Evolutionary conservation across 2,113 vertebrate species (phyloP).

Genomic region (Antennarius striatus): DNA sequence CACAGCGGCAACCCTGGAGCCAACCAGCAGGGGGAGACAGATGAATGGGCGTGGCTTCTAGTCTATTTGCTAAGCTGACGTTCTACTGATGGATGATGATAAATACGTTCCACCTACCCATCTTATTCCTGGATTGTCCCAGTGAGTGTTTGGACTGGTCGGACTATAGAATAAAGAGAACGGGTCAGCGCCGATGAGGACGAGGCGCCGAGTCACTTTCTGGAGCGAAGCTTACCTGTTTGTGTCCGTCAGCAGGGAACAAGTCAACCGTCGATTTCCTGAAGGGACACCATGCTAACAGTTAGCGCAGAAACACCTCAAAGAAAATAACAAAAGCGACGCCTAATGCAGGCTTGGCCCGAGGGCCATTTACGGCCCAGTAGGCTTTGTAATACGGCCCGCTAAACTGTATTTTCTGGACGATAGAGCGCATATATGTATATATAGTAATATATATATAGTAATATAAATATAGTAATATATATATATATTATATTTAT

Average conservation of each 20-base stretch:
- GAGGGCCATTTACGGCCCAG: too few species aligned
- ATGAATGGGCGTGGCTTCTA: not conserved
- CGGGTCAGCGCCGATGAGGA: conserved; percentile 18
- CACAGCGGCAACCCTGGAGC: conserved; percentile 77
- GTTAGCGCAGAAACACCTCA: conserved; percentile 2
- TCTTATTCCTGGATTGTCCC: conserved; percentile 74
- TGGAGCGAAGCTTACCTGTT: conserved; percentile 44
- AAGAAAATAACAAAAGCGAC: not conserved
- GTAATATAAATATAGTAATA: too few species aligned
- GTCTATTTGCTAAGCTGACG: too few species aligned
- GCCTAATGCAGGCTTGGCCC: too few species aligned
- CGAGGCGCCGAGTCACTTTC: not conserved
- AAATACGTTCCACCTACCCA: conserved; percentile 64
- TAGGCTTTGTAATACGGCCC: too few species aligned
- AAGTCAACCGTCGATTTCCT: conserved; percentile 64
- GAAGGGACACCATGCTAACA: conserved; percentile 12
- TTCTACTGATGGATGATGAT: too few species aligned
- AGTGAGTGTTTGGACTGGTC: conserved; percentile 68
- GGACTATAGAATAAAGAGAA: conserved; percentile 56
- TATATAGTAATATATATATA: too few species aligned
- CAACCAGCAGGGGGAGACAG: not conserved
- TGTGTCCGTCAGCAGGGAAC: conserved; percentile 48
- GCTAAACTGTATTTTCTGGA: too few species aligned
- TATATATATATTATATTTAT: too few species aligned
- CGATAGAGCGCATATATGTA: too few species aligned